Evolutionary conservation across 2,888 invertebrate genomes (phyloP), one percentile per base, ranked within the genome.

Genomic region (Resseliella maxima): DNA sequence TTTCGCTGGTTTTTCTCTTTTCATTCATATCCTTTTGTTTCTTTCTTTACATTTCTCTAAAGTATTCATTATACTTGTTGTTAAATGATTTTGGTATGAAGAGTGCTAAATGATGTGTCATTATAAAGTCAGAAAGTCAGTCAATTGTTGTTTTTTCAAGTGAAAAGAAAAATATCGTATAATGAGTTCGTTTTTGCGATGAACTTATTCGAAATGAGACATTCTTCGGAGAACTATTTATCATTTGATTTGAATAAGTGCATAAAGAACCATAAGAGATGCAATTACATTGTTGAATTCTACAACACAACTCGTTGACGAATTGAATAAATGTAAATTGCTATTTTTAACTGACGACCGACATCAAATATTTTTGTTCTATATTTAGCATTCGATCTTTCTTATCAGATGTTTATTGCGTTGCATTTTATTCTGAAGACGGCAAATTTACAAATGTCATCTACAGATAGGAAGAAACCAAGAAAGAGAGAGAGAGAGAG

Each of bases 231-330:
- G n/a, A 31, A 83, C 24, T 38, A 38, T 83, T 36, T n/a, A 38
- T 83, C 38, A 83, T 83, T 83, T n/a, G 35, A 72, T 72, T 83
- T 83, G 38, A 83, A 83, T 83, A 83, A 83, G n/a, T 83, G 41
- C 83, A 83, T 83, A 24, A 83, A n/a, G 72, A 31, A 18, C 31
- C 12, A 27, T 10, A 31, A 72, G 72, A 72, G 72, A 72, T 72
- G 72, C 72, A 72, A 72, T 72, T 72, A 72, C 31, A 15, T 31
- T 15, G 31, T 72, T 72, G 31, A 12, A 72, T 59, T 5, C 27
- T 5, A 6, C 24, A n/a, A 24, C 59, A 3, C 24, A 59, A 18
- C 8, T 8, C 46, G 18, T 8, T 2, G 18, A 50, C 8, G 18
- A n/a, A n/a, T n/a, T n/a, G 24, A 59, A 2, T 2, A 18, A 72